Conservation (phyloP, 2,797 vertebrate genomes). For the Anniella stebbinsi region DNA sequence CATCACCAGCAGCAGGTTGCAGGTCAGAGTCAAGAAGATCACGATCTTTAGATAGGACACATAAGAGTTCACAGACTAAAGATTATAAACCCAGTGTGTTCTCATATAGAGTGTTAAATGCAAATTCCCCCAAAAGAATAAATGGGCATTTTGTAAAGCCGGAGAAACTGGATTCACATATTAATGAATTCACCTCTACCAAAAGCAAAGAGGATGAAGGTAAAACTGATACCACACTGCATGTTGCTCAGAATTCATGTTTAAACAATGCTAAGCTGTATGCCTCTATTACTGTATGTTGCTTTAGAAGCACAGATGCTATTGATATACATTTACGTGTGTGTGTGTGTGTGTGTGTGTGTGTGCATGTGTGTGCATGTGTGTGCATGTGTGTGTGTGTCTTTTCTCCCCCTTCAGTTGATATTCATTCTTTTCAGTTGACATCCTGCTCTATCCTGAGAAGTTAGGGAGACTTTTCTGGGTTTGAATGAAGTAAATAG, state of each 20-base stretch:
- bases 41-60: slow-evolving; percentile 84
- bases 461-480: neutral
- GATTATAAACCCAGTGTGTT: slow-evolving; percentile 79
- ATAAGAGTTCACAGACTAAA: slow-evolving; percentile 78
- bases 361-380: neutral
- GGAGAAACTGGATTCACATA: slow-evolving; percentile 80
- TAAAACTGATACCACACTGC: slow-evolving; percentile 56
- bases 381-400: neutral
- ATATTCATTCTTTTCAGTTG: neutral
- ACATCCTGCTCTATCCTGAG: neutral
- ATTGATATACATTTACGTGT: neutral
- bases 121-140: slow-evolving; percentile 80
- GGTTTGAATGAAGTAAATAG: neutral
- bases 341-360: neutral
- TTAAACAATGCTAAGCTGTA: neutral
- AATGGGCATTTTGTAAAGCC: slow-evolving; percentile 81
- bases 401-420: too few relatives aligned
- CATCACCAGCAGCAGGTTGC: slow-evolving; percentile 66
- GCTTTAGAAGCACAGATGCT: neutral
- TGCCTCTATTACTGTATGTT: neutral
- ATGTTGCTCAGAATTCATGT: neutral
- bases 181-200: slow-evolving; percentile 71
- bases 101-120: slow-evolving; percentile 76
- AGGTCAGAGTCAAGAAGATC: slow-evolving; percentile 80
- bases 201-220: slow-evolving; percentile 82